Evolutionary conservation across 1,140 invertebrate species (phyloP).

Genomic region (Zaprionus capensis): DNA sequence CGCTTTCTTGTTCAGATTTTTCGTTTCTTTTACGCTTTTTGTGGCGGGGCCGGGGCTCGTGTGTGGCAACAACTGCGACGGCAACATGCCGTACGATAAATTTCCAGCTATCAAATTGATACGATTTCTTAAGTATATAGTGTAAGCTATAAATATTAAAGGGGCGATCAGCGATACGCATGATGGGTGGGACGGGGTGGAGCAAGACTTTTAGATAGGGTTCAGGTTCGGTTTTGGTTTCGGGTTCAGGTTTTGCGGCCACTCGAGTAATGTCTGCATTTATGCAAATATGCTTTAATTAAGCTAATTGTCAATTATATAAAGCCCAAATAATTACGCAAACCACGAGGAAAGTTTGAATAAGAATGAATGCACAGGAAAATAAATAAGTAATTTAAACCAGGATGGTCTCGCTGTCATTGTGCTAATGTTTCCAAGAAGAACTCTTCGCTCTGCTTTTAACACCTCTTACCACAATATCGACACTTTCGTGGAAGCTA

Average conservation of each 20-base stretch:
- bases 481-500: neutral
- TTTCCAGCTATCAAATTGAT: constrained; percentile 55
- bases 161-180: neutral
- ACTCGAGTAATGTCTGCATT: neutral
- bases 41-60: constrained; percentile 42
- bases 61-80: constrained; percentile 33
- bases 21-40: constrained; percentile 17
- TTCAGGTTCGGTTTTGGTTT: neutral
- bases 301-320: neutral
- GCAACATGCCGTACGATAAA: constrained; percentile 54
- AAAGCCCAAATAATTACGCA: neutral
- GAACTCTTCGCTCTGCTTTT: neutral
- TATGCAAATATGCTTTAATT: neutral
- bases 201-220: neutral
- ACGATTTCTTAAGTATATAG: constrained; percentile 42
- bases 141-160: constrained; percentile 23
- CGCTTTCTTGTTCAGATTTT: constrained; percentile 37
- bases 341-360: neutral
- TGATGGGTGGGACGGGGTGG: neutral
- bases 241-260: neutral
- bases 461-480: no score
- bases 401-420: neutral
- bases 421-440: neutral
- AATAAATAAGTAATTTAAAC: neutral
- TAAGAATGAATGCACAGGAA: neutral